These are phyloP conservation scores for Actinostola sp. DNA, from an alignment of 92 coral and sea anemone species.

Conservation along the genomic window DNA sequence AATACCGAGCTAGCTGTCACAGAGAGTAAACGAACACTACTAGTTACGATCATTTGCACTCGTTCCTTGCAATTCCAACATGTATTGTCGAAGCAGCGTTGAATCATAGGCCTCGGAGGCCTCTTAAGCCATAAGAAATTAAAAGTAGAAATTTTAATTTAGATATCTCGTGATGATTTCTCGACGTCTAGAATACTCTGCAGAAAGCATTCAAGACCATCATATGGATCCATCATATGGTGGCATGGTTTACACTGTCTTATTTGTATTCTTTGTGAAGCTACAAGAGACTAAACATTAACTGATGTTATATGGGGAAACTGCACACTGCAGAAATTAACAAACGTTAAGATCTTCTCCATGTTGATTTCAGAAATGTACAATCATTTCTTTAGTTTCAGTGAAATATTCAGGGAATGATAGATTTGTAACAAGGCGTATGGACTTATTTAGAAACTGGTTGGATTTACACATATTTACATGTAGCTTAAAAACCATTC, in stretches of 20 bases:
- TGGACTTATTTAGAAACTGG: constrained; percentile 1
- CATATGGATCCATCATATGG: too few relatives aligned
- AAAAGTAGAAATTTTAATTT: background rate
- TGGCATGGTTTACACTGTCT: constrained; percentile 2
- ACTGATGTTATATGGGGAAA: constrained; percentile 4
- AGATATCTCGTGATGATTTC: background rate
- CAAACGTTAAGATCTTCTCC: background rate
- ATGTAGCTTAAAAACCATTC: constrained; percentile 17
- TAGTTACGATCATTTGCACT: constrained; percentile 6
- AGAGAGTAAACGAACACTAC: constrained; percentile 14
- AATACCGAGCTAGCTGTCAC: constrained; percentile 15
- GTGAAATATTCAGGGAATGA: constrained; percentile 5
- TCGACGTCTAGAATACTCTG: background rate
- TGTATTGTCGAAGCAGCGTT: constrained; percentile 4
- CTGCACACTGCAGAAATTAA: background rate
- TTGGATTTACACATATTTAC: constrained; percentile 17
- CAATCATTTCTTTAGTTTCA: background rate
- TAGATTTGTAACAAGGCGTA: constrained; percentile 1
- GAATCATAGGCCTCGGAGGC: background rate
- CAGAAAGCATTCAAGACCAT: background rate
- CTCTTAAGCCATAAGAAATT: background rate
- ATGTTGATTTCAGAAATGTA: background rate
- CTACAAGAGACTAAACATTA: constrained; percentile 1
- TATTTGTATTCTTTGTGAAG: constrained; percentile 17
- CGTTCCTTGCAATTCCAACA: background rate